Percentiles rank a stretch among this genome's conserved stretches.
Conservation (phyloP, 1,140 invertebrate genomes). For the Lordiphosa clarofinis region DNA sequence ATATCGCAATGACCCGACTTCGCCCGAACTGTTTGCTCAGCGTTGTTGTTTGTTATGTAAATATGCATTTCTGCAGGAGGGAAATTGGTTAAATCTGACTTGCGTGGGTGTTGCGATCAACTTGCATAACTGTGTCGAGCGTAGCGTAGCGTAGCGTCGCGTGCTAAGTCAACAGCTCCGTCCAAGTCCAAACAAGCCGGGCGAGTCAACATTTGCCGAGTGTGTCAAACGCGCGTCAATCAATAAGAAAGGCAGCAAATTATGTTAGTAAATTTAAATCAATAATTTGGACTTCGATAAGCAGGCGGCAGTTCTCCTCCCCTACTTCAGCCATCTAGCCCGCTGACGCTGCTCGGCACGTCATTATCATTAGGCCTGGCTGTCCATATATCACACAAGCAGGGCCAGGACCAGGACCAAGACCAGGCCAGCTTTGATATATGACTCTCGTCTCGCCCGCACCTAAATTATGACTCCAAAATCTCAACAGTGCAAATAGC, state of each 20-base stretch:
- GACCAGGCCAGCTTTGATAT: conserved; percentile 28
- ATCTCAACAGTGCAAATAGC: conserved; percentile 64
- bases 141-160: conserved; percentile 34
- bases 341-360: conserved; percentile 39
- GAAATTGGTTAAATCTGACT: conserved; percentile 42
- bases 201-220: conserved; percentile 68
- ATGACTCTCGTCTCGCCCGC: conserved; percentile 55
- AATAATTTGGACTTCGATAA: conserved; percentile 43
- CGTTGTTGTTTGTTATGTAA: conserved; percentile 42
- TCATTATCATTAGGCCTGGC: conserved; percentile 69
- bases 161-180: conserved; percentile 45
- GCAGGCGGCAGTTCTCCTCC: not conserved
- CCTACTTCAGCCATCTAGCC: not conserved
- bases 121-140: conserved; percentile 74
- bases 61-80: conserved; percentile 28
- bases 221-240: conserved; percentile 69
- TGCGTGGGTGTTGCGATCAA: conserved; percentile 69
- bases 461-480: conserved; percentile 61
- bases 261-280: conserved; percentile 47
- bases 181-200: conserved; percentile 19
- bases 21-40: conserved; percentile 50
- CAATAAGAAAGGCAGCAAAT: conserved; percentile 23
- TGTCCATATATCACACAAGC: conserved; percentile 63
- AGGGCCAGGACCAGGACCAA: not conserved
- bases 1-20: conserved; percentile 55